phyloP scores from a whole-genome alignment of 2,797 vertebrate genomes.

The Cuniculus paca region DNA sequence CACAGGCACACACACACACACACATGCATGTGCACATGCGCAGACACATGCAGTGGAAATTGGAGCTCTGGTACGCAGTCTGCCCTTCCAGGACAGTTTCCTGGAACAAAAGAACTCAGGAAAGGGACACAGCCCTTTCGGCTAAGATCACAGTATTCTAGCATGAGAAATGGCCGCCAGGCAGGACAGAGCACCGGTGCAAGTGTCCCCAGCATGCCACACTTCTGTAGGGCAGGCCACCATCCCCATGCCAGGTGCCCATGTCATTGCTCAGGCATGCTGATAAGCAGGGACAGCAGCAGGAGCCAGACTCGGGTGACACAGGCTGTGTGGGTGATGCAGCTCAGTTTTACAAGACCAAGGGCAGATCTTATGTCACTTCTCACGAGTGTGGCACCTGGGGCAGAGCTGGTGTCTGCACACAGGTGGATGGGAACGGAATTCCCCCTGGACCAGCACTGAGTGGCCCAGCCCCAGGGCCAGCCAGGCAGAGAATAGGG shows the following conservation, averaged over 20 bases:
- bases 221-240: background rate
- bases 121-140: background rate
- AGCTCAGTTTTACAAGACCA: background rate
- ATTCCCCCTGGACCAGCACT: background rate
- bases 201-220: background rate
- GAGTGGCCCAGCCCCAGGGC: background rate
- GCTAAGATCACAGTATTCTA: background rate
- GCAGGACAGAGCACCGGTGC: background rate
- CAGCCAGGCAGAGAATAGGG: background rate
- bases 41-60: background rate
- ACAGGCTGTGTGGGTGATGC: fast-evolving
- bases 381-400: background rate
- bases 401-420: background rate
- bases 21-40: too few relatives aligned
- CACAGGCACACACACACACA: background rate
- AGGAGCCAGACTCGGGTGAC: fast-evolving
- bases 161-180: background rate
- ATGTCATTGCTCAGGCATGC: background rate
- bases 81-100: background rate
- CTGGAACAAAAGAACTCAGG: background rate
- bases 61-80: background rate
- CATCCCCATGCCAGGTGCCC: background rate
- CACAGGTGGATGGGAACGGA: background rate
- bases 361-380: fast-evolving
- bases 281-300: too few relatives aligned